Conservation (phyloP, 2,888 invertebrate species). For the Chymomyza caudatula region DNA sequence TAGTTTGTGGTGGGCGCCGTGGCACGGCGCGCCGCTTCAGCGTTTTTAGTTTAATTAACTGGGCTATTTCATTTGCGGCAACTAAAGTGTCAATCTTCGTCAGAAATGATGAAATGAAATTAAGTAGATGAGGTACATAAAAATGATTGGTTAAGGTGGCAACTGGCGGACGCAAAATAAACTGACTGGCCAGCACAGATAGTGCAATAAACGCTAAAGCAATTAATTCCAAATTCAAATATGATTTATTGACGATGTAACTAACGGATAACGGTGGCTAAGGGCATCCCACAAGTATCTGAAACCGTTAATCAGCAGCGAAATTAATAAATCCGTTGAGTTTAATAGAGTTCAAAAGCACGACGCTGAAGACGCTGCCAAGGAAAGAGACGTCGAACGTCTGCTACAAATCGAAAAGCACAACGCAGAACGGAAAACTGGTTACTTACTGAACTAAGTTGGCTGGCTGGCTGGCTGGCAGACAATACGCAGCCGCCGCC, state of each 20-base stretch:
- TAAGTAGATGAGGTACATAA: background rate
- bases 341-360: constrained; percentile 74
- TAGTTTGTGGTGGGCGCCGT: too few species aligned
- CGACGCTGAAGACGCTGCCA: constrained; percentile 9
- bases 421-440: constrained; percentile 32
- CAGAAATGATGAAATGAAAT: constrained; percentile 10
- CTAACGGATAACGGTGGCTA: constrained; percentile 50
- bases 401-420: constrained; percentile 20
- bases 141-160: background rate
- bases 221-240: constrained; percentile 32
- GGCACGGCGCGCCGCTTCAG: too few species aligned
- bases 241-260: constrained; percentile 64
- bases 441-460: constrained; percentile 44
- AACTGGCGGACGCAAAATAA: background rate
- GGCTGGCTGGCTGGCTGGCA: constrained; percentile 12
- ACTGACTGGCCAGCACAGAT: background rate
- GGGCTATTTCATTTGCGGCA: background rate
- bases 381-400: background rate
- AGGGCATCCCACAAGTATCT: constrained; percentile 55
- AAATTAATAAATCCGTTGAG: constrained; percentile 71
- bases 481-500: constrained; percentile 48
- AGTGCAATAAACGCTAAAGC: background rate
- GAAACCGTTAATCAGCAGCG: constrained; percentile 69
- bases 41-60: background rate
- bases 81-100: constrained; percentile 53